Percentiles rank a stretch among this genome's conserved stretches.
These are phyloP conservation scores for Metaphire vulgaris DNA, from an alignment of 1,140 invertebrate species.

Conservation along the genomic window DNA sequence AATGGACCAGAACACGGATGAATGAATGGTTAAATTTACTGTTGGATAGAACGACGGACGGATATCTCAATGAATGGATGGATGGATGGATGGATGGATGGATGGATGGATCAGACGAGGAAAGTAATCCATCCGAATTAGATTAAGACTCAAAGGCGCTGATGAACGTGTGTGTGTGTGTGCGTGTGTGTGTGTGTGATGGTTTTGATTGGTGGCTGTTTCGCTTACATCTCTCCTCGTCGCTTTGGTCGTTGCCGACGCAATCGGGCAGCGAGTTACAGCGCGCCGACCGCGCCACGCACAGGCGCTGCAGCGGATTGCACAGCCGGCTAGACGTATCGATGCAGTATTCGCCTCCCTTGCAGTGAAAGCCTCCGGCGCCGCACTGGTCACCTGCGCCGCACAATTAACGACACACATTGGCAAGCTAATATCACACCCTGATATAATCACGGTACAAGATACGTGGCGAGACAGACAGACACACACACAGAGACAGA, in stretches of 20 bases:
- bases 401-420: no score
- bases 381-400: background rate
- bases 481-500: background rate
- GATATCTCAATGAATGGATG: background rate
- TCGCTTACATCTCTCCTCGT: conserved; percentile 31
- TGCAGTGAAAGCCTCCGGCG: conserved; percentile 35
- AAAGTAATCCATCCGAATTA: background rate
- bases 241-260: conserved; percentile 32
- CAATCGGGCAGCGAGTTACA: conserved; percentile 40
- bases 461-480: background rate
- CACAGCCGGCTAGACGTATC: conserved; percentile 30
- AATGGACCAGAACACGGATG: conserved; percentile 9
- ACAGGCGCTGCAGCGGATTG: conserved; percentile 32
- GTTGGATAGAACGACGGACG: background rate
- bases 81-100: background rate
- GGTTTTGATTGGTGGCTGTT: no score
- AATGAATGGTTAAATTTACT: background rate
- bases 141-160: no score
- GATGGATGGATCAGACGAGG: background rate
- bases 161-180: no score
- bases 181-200: no score
- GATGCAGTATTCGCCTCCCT: conserved; percentile 33
- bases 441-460: no score
- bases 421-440: no score
- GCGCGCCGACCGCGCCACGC: conserved; percentile 34